Evolutionary conservation across 1,140 invertebrate species (phyloP).

Genomic region (Drosophila tristis): DNA sequence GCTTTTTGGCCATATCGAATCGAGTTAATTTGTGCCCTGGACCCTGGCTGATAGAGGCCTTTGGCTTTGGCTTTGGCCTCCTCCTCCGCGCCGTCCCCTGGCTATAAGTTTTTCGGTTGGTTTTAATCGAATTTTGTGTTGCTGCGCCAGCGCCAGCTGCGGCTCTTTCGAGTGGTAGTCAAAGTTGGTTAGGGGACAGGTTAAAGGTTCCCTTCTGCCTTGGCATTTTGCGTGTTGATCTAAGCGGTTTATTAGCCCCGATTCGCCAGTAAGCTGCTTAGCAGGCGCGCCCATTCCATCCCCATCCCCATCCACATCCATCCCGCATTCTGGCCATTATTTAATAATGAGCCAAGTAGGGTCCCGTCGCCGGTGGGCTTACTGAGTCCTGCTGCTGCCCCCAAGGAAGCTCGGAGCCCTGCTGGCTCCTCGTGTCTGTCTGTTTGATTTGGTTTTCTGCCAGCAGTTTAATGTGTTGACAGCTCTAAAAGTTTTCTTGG

Average conservation of each 20-base stretch:
- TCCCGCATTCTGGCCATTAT: conserved; percentile 25
- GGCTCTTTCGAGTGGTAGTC: conserved; percentile 1
- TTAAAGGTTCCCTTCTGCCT: conserved; percentile 44
- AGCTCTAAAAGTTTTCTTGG: conserved; percentile 33
- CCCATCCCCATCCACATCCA: conserved; percentile 2
- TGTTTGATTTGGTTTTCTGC: conserved; percentile 18
- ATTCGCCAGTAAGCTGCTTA: conserved; percentile 49
- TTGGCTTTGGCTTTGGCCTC: conserved; percentile 1
- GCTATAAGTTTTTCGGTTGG: conserved; percentile 51
- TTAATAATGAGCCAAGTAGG: conserved; percentile 42
- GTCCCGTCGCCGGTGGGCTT: not conserved
- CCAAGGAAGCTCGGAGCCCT: conserved; percentile 3
- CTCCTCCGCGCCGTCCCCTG: conserved; percentile 3
- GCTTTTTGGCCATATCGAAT: conserved; percentile 54
- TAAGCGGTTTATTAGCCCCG: conserved; percentile 56
- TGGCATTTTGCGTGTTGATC: conserved; percentile 52
- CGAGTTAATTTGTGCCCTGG: conserved; percentile 56
- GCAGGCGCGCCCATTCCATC: too few species aligned
- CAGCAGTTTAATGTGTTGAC: conserved; percentile 33
- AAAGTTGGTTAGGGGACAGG: conserved; percentile 12
- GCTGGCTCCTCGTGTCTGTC: conserved; percentile 4
- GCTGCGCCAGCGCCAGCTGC: conserved; percentile 19
- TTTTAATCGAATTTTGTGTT: conserved; percentile 52
- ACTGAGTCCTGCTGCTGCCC: not conserved
- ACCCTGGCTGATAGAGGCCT: conserved; percentile 1